These are phyloP conservation scores for Macquaria australasica DNA, from an alignment of 2,113 vertebrate genomes.

Conservation along the genomic window DNA sequence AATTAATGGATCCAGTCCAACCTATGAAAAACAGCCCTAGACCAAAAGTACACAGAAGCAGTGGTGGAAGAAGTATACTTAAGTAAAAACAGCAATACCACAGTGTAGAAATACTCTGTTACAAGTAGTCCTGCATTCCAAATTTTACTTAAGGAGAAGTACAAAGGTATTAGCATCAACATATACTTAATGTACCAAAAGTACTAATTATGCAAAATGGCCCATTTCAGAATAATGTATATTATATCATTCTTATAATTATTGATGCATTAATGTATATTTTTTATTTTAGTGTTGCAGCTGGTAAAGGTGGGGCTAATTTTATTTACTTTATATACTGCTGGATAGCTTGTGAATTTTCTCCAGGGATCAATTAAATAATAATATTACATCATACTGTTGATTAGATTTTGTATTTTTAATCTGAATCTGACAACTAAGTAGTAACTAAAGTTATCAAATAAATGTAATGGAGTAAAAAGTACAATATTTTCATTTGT, in stretches of 20 bases:
- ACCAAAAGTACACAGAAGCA: not conserved
- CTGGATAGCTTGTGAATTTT: not conserved
- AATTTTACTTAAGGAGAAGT: not conserved
- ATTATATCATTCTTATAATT: too few species aligned
- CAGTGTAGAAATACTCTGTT: not conserved
- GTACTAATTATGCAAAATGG: not conserved
- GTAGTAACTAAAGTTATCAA: too few species aligned
- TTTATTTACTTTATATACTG: not conserved
- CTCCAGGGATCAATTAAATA: too few species aligned
- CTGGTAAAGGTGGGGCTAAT: not conserved
- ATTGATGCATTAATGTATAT: too few species aligned
- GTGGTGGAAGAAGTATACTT: too few species aligned
- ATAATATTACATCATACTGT: too few species aligned
- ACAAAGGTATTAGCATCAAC: not conserved
- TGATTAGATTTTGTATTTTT: too few species aligned
- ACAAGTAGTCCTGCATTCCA: too few species aligned
- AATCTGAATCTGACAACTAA: too few species aligned
- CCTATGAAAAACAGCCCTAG: not conserved
- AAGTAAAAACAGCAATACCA: not conserved
- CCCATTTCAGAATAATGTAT: not conserved
- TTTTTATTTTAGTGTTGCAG: not conserved
- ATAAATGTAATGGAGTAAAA: too few species aligned
- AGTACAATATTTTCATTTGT: too few species aligned
- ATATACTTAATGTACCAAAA: not conserved
- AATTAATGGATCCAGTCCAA: not conserved